Percentiles rank a stretch among this genome's conserved stretches.
phyloP scores from a whole-genome alignment of 1,140 invertebrate species.

The Helicoverpa armigera region DNA sequence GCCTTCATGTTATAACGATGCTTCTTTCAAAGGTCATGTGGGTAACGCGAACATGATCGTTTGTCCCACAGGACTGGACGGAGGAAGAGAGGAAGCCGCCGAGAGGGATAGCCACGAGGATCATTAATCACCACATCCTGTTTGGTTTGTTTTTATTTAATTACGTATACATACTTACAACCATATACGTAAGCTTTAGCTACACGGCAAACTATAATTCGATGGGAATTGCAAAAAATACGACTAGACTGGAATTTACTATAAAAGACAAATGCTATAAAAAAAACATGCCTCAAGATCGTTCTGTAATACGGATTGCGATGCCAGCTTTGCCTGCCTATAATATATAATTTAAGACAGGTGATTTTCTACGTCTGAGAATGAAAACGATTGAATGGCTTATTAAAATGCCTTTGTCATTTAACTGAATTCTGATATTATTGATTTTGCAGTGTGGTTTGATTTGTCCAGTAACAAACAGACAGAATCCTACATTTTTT shows the following conservation, averaged over 20 bases:
- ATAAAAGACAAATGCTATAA: no score
- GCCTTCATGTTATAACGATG: conserved; percentile 15
- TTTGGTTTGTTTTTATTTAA: conserved; percentile 73
- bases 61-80: conserved; percentile 79
- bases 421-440: no score
- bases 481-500: no score
- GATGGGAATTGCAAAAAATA: background rate
- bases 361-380: no score
- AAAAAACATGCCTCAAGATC: background rate
- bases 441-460: no score
- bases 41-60: conserved; percentile 41
- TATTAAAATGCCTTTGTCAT: no score
- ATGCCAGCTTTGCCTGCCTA: no score
- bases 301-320: background rate
- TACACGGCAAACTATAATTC: background rate
- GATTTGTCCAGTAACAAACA: no score
- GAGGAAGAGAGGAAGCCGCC: conserved; percentile 85
- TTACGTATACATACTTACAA: conserved; percentile 20
- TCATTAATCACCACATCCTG: conserved; percentile 86
- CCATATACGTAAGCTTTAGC: background rate
- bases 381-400: no score
- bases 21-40: conserved; percentile 10
- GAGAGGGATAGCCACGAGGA: conserved; percentile 85
- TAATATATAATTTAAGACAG: no score
- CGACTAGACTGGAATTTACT: no score